Base-by-base conservation (phyloP, 2,888 invertebrate species). In the Chrysodeixis includens region DNA sequence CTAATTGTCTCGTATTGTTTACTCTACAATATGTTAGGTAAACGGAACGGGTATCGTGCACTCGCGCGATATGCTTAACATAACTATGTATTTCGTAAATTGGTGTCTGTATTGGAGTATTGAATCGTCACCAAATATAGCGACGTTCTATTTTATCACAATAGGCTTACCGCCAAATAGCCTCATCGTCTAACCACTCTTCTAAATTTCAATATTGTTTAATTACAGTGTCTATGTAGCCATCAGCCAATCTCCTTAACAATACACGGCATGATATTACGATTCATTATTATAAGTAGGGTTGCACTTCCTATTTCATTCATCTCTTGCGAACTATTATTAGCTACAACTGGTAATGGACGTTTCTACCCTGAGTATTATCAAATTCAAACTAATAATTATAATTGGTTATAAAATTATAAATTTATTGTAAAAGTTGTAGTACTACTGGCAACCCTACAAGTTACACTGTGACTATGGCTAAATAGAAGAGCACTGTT, bases 141-240 rank as follows among this genome's bases (percentile, higher is more conserved):
- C 18, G 44, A 55, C 55, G 14, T 51, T 54, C 7, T 62, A 67
- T 57, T 69, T 64, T 83, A 83, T 84, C 76, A 81, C 84, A 79
- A 66, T 65, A 69, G 77, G 69, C 75, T 60, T 54, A 44, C 61
- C 64, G 74, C 67, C 71, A 69, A 58, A 73, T 72, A 83, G 77
- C 82, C 66, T 60, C 59, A 40, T 52, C 62, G 44, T 64, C 53
- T 61, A 58, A 40, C 51, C 58, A 58, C 55, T 64, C 54, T 18
- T 64, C 66, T 30, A 63, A 66, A 22, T 66, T 62, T 54, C 61
- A 63, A 68, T 59, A 65, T 26, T 51, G 22, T 59, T 65, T 55
- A 57, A 67, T 63, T 66, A 62, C 55, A 76, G 67, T 66, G 67
- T 60, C 64, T 66, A 76, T 69, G 66, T 68, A 71, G 66, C 62